These are phyloP conservation scores for Nymphalis c-album DNA, from an alignment of 2,888 invertebrate species.

Conservation along the genomic window DNA sequence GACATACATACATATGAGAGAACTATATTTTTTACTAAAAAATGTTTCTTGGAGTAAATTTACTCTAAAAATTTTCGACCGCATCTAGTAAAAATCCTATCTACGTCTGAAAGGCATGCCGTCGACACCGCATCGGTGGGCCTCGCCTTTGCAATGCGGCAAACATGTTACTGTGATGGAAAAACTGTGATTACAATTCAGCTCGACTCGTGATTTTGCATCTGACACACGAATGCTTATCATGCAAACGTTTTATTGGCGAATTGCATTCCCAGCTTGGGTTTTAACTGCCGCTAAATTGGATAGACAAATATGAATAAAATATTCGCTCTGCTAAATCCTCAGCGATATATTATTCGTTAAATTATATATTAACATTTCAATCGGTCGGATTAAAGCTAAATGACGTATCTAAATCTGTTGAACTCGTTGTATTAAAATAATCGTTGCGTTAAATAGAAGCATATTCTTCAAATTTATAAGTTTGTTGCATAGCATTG, in stretches of 20 bases:
- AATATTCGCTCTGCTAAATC: neutral
- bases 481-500: no score
- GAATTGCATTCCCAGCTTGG: neutral
- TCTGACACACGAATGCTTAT: conserved; percentile 6
- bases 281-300: neutral
- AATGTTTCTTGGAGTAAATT: no score
- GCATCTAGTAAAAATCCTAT: neutral
- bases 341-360: neutral
- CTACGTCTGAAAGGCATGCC: neutral
- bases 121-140: conserved; percentile 12
- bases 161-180: conserved; percentile 19
- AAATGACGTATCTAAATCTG: no score
- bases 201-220: conserved; percentile 11
- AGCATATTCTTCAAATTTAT: no score
- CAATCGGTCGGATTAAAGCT: neutral
- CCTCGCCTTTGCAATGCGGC: conserved; percentile 28
- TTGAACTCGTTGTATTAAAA: no score
- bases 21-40: neutral
- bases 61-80: neutral
- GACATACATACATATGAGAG: no score
- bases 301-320: neutral
- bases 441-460: no score
- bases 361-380: neutral
- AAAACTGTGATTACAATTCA: conserved; percentile 15
- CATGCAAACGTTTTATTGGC: neutral